Base-by-base conservation (phyloP, 2,888 invertebrate genomes). In the Ectobius pallidus region DNA sequence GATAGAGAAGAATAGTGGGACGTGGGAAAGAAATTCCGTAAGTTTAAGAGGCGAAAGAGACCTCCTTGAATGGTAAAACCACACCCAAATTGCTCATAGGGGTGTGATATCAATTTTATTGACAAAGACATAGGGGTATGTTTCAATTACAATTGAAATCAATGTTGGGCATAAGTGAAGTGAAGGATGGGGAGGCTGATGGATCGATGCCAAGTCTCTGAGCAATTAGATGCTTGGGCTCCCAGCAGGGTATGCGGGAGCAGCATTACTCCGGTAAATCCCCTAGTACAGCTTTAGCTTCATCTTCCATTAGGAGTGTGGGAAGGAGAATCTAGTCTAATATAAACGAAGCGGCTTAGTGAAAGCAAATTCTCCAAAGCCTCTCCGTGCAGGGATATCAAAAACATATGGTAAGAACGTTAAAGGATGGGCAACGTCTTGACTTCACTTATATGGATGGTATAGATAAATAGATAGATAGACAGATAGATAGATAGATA, bases 221-320 rank as follows among this genome's bases (percentile, higher is more conserved):
- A 52, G 52, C 52, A 52, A 52, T 52, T 52, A 52, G 52, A 52
- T 22, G 52, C 52, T 52, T 9, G 25, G 52, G 52, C 25, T 52
- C 52, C 25, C 22, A 52, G 52, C 52, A 52, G 52, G 52, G 52
- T 11, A 52, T 6, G 52, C 52, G 25, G 52, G 14, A 22, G 52
- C 52, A 18, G 52, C 52, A 25, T 25, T 52, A 52, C 52, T 20
- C 1, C 11, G 52, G 9, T 25, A 52, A 52, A 25, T 25, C 52
- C 52, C 46, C 18, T 0, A 46, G 20, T 20, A 18, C 18, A 46
- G 52, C 52, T 14, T 52, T 25, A 52, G 52, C 52, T 4, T 49
- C 52, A 52, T 52, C 52, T 52, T 52, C 52, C 52, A 52, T 52
- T 52, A 52, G 52, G 22, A 11, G 52, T 4, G 46, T 25, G 52